These are phyloP conservation scores for Ormyrus rosae DNA, from an alignment of 2,888 invertebrate genomes.

Conservation along the genomic window DNA sequence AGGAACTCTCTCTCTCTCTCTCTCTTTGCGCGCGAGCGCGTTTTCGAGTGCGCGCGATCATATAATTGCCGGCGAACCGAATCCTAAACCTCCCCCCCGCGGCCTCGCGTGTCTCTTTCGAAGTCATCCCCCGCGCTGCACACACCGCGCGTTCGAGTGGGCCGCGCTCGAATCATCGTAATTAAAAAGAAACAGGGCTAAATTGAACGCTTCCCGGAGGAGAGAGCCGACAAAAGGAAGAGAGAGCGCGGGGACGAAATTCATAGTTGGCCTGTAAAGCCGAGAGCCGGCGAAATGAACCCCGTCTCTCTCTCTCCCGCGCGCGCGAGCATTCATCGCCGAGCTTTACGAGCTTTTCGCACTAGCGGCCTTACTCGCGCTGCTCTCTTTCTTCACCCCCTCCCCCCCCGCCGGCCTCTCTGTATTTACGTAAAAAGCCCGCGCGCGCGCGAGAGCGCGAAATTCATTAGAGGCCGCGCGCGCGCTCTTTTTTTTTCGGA, in stretches of 20 bases:
- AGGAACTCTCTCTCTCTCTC: no score
- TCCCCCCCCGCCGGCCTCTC: conserved; percentile 1
- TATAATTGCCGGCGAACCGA: conserved; percentile 39
- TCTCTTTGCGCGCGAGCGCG: neutral
- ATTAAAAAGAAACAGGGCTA: conserved; percentile 21
- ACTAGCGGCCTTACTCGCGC: neutral
- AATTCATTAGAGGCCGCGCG: conserved; percentile 49
- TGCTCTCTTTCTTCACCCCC: neutral
- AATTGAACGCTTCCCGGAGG: neutral
- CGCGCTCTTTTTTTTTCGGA: neutral
- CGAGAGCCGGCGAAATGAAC: conserved; percentile 41
- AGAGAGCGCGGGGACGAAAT: conserved; percentile 12
- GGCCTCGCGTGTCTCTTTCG: neutral
- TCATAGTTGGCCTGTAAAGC: conserved; percentile 22
- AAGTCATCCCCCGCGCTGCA: neutral
- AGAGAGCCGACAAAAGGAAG: neutral
- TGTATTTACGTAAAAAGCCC: no score
- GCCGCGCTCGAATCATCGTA: conserved; percentile 18
- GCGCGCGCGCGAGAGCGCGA: conserved; percentile 52
- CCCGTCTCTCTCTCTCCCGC: neutral
- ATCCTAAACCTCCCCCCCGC: conserved; percentile 17
- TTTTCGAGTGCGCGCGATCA: conserved; percentile 4
- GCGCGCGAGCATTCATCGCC: conserved; percentile 42
- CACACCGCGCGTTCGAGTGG: neutral
- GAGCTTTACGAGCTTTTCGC: conserved; percentile 44